Evolutionary conservation across 64 coral and sea anemone genomes (phyloP).

Genomic region (Hydrozoanthus tunicans): DNA sequence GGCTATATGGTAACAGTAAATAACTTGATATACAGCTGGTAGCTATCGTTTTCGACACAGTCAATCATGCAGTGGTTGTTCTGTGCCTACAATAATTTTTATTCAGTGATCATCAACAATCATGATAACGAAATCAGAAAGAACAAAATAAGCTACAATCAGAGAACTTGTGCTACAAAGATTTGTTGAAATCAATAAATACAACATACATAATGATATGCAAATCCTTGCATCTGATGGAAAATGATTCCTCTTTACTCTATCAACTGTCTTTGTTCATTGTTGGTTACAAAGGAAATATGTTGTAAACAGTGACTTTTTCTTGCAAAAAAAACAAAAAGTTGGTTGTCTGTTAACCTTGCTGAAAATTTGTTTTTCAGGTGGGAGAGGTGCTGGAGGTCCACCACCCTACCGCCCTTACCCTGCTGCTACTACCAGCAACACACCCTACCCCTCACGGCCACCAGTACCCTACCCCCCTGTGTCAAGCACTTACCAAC

Average conservation of each 20-base stretch:
- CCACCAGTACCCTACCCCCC: conserved; percentile 39
- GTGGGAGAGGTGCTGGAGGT: conserved; percentile 26
- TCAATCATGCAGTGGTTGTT: background rate
- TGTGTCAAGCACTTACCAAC: conserved; percentile 47
- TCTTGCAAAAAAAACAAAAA: no score
- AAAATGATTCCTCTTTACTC: no score
- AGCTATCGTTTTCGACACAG: no score
- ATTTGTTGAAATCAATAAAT: background rate
- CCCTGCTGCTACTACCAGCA: background rate
- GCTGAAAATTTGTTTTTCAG: conserved; percentile 35
- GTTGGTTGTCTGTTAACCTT: background rate
- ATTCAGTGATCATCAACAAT: background rate
- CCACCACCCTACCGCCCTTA: conserved; percentile 58
- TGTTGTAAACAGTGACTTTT: no score
- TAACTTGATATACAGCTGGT: no score
- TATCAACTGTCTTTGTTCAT: no score
- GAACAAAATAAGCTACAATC: background rate
- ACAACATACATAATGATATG: no score
- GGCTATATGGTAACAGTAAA: no score
- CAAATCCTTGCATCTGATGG: no score
- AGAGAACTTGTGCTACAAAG: background rate
- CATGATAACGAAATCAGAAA: background rate
- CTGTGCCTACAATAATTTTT: background rate
- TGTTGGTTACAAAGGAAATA: no score
- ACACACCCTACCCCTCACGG: conserved; percentile 5